Conservation (phyloP, 1,140 invertebrate genomes). For the Drosophila albomicans region DNA sequence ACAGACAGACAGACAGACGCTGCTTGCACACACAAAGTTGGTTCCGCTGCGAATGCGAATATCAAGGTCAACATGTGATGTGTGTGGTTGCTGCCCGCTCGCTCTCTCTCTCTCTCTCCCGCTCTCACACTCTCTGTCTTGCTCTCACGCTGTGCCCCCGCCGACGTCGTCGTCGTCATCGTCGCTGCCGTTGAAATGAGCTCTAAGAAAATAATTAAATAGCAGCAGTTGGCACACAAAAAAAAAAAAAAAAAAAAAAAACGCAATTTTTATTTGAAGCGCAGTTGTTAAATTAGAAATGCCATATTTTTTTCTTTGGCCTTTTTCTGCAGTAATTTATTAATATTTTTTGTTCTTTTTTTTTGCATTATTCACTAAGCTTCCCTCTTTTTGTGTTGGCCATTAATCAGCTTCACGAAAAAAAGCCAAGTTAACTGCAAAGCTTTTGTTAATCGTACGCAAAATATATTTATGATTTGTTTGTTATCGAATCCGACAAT, state of each 20-base stretch:
- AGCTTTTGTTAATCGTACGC: constrained; percentile 3
- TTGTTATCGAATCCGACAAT: constrained; percentile 1
- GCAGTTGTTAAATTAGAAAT: constrained; percentile 79
- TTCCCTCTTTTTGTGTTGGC: constrained; percentile 7
- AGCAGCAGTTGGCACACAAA: constrained; percentile 51
- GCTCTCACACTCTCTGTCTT: neutral
- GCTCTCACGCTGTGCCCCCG: neutral
- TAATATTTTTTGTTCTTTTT: constrained; percentile 11
- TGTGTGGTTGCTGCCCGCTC: constrained; percentile 52
- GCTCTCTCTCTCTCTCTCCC: constrained; percentile 8
- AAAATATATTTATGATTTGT: neutral
- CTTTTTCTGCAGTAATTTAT: constrained; percentile 51
- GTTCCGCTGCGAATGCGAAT: constrained; percentile 84
- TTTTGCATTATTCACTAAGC: constrained; percentile 11
- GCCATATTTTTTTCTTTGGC: constrained; percentile 57
- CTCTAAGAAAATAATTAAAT: constrained; percentile 79
- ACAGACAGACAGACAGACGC: constrained; percentile 9
- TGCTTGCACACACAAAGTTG: constrained; percentile 58
- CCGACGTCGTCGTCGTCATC: constrained; percentile 8
- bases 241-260: constrained; percentile 40
- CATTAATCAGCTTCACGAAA: constrained; percentile 43
- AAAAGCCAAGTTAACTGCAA: constrained; percentile 18
- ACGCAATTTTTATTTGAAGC: constrained; percentile 75
- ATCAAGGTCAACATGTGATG: constrained; percentile 82
- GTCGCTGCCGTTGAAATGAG: constrained; percentile 53